Conservation (phyloP, 2,888 invertebrate species). For the Brachypalpus laphriformis region DNA sequence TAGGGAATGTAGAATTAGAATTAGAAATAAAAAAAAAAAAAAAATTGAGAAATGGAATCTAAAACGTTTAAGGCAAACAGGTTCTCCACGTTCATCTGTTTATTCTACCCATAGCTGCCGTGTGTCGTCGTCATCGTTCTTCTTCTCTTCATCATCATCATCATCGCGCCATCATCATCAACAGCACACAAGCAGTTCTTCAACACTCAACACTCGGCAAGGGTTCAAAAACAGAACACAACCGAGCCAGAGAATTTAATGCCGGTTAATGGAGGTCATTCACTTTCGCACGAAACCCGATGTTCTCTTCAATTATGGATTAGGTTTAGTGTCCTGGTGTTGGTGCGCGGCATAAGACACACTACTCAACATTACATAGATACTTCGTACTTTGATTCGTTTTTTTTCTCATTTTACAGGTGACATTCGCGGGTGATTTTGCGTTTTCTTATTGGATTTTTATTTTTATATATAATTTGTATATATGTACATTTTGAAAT, state of each 20-base stretch:
- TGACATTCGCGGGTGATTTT: conserved; percentile 68
- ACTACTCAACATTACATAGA: conserved; percentile 25
- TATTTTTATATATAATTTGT: conserved; percentile 6
- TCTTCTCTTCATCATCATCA: conserved; percentile 28
- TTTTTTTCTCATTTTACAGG: conserved; percentile 30
- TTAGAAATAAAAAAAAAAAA: background rate
- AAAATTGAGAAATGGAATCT: conserved; percentile 63
- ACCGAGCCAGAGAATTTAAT: conserved; percentile 76
- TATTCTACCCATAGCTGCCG: conserved; percentile 26
- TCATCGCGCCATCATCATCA: background rate
- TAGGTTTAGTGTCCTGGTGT: conserved; percentile 32
- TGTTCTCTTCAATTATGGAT: conserved; percentile 71
- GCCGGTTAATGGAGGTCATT: conserved; percentile 83
- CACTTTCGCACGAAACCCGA: conserved; percentile 82
- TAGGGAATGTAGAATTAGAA: conserved; percentile 26
- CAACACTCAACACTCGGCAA: conserved; percentile 54
- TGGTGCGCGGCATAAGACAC: conserved; percentile 18
- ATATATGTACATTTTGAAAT: background rate
- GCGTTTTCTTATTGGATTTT: conserved; percentile 54
- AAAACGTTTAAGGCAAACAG: conserved; percentile 60
- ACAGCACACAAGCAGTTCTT: conserved; percentile 7
- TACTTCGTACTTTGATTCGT: conserved; percentile 28
- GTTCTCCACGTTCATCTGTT: conserved; percentile 63
- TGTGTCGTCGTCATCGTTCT: conserved; percentile 31
- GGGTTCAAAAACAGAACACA: conserved; percentile 45